Conservation (phyloP, 2,797 vertebrate species). For the Crax fasciolata region DNA sequence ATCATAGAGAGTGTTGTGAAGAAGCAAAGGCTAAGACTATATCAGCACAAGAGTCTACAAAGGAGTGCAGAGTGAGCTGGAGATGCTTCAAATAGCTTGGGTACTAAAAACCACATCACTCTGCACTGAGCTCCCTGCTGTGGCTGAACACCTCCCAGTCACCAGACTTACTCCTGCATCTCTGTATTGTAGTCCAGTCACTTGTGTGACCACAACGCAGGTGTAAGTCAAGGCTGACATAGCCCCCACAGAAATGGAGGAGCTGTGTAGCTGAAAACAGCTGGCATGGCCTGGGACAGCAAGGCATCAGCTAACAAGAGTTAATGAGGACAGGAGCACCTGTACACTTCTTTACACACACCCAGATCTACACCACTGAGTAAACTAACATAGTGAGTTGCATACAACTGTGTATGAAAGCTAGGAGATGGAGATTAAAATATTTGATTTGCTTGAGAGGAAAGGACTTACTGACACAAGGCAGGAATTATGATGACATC, state of each 20-base stretch:
- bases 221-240: background rate
- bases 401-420: background rate
- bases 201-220: background rate
- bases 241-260: background rate
- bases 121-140: background rate
- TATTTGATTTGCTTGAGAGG: constrained; percentile 25
- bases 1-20: background rate
- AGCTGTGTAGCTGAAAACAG: background rate
- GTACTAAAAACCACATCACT: background rate
- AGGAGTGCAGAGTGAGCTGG: background rate
- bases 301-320: accelerated
- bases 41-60: background rate
- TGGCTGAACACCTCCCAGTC: background rate
- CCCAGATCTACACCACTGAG: background rate
- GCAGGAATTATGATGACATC: constrained; percentile 16
- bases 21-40: background rate
- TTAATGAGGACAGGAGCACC: background rate
- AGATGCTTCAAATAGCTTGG: background rate
- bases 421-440: background rate
- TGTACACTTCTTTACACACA: background rate
- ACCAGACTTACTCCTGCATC: background rate
- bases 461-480: constrained; percentile 12
- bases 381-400: background rate
- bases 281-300: background rate
- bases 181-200: background rate